These are phyloP conservation scores for Laterallus jamaicensis DNA, from an alignment of 2,113 vertebrate species.

Conservation along the genomic window DNA sequence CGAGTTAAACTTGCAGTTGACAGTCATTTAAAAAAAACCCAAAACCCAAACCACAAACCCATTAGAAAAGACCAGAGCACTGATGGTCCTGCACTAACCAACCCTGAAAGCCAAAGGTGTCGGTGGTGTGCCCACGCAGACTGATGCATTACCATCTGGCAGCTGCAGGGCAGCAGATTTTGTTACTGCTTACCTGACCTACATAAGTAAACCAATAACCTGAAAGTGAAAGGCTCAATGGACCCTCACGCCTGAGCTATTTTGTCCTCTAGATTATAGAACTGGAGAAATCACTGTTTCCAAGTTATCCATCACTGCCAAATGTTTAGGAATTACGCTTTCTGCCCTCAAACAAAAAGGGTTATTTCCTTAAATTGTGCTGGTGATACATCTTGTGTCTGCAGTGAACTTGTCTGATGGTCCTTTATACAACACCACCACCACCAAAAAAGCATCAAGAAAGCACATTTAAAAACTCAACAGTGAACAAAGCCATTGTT, in stretches of 20 bases:
- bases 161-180: conserved; percentile 29
- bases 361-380: not conserved
- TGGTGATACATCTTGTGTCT: not conserved
- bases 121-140: not conserved
- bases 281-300: not conserved
- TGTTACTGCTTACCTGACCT: conserved; percentile 21
- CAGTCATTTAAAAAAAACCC: not conserved
- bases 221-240: not conserved
- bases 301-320: not conserved
- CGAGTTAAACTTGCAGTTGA: not conserved
- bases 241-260: not conserved
- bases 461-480: not conserved
- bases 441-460: not conserved
- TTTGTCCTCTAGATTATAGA: not conserved
- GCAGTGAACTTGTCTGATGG: not conserved
- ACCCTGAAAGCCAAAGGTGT: conserved; percentile 2
- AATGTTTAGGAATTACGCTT: not conserved
- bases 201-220: not conserved
- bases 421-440: not conserved
- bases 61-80: not conserved
- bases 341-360: not conserved
- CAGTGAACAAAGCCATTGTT: not conserved
- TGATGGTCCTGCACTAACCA: not conserved
- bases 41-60: too few species aligned
- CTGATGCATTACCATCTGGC: not conserved